Conservation (phyloP, 2,888 invertebrate species). For the Ennomos quercinarius region DNA sequence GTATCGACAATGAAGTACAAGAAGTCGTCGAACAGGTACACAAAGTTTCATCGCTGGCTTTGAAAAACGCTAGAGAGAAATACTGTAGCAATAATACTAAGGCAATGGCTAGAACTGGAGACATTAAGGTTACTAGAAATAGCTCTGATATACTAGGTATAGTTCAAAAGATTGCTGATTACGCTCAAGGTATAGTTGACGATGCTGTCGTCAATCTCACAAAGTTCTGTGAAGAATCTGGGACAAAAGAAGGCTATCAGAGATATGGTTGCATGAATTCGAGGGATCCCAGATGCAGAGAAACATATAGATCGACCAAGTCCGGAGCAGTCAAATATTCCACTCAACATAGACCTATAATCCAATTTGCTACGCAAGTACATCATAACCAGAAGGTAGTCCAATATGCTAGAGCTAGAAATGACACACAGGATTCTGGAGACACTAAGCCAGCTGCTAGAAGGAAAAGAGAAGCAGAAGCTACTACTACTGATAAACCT, state of each 20-base stretch:
- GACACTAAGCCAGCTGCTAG: slow-evolving; percentile 13
- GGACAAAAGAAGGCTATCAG: slow-evolving; percentile 51
- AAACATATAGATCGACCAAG: slow-evolving; percentile 53
- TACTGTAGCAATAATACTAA: slow-evolving; percentile 54
- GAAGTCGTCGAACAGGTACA: slow-evolving; percentile 56
- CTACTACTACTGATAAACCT: not conserved
- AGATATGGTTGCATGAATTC: slow-evolving; percentile 34
- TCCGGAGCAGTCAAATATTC: slow-evolving; percentile 49
- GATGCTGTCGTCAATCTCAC: slow-evolving; percentile 55
- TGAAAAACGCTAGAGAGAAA: slow-evolving; percentile 56
- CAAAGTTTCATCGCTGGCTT: slow-evolving; percentile 53
- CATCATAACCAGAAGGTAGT: not conserved
- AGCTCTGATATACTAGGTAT: slow-evolving; percentile 53
- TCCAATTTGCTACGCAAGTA: slow-evolving; percentile 51
- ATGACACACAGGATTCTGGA: slow-evolving; percentile 14
- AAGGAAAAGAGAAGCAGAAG: slow-evolving; percentile 22
- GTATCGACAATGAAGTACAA: slow-evolving; percentile 56
- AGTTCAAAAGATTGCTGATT: slow-evolving; percentile 49
- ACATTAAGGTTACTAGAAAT: slow-evolving; percentile 6
- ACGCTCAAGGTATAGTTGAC: slow-evolving; percentile 51
- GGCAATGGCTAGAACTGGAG: slow-evolving; percentile 16
- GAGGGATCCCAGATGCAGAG: slow-evolving; percentile 37
- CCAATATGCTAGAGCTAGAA: slow-evolving; percentile 17
- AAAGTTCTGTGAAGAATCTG: slow-evolving; percentile 56
- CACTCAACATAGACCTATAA: slow-evolving; percentile 58